Evolutionary conservation across 2,888 invertebrate genomes (phyloP), one percentile per base, ranked within the genome.

Genomic region (Amblyteles armatorius): DNA sequence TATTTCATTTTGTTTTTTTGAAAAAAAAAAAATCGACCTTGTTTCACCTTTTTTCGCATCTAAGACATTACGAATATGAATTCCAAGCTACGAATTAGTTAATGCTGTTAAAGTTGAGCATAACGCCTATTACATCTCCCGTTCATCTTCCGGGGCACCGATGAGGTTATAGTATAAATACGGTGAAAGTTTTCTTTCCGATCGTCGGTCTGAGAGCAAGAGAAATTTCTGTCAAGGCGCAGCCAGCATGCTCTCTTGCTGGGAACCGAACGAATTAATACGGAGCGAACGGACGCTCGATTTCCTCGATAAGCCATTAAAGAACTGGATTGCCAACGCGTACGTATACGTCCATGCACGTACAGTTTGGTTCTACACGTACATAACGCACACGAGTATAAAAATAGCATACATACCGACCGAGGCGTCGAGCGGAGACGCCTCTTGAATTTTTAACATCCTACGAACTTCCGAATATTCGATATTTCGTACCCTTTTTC

Each of bases 151-250:
- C 60, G 44, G 48, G 36, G 33, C 44, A 78, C 48, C 69, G 48
- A 52, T 33, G 57, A 60, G 44, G 36, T 78, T 48, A 29, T 40
- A 69, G 67, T 79, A 69, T 69, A 67, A 86, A 81, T 85, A 80
- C 82, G 86, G 87, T 88, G 88, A 88, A 88, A 88, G 88, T 88
- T 79, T 63, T 63, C 63, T 63, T 63, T 33, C n/a, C 80, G 81
- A 71, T 76, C 81, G 73, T 55, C 65, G 60, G 80, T 48, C 16
- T 78, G 86, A 84, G 85, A 87, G 73, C 73, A 81, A 72, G 80
- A 84, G 83, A 87, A 87, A 86, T 87, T 87, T 82, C 82, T 77
- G 86, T 84, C 85, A 84, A 85, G 82, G 79, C 80, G 63, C 44
- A 67, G 48, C 26, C 50, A 50, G 67, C 22, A 22, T 57, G 44